Evolutionary conservation across 2,797 vertebrate genomes (phyloP).

Genomic region (Hephaestus fuliginosus): DNA sequence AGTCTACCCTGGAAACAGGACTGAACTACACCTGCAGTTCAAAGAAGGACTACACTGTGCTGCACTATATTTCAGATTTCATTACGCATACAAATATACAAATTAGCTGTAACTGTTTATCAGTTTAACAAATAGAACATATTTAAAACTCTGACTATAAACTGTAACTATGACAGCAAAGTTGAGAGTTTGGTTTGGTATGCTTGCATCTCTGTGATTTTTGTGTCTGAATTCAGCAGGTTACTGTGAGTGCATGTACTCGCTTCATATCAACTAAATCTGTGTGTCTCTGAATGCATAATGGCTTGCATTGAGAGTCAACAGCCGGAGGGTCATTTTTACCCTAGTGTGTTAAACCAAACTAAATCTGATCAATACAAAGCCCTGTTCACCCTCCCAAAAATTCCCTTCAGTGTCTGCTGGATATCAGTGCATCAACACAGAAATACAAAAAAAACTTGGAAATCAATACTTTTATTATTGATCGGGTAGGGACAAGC

Average conservation of each 20-base stretch:
- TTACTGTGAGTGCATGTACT: conserved; percentile 12
- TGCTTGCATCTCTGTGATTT: background rate
- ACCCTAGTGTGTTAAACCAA: conserved; percentile 38
- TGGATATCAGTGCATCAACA: background rate
- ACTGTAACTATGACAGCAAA: background rate
- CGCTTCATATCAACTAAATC: conserved; percentile 24
- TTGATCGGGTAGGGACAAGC: background rate
- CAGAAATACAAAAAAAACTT: conserved; percentile 1
- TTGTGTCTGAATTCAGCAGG: conserved; percentile 7
- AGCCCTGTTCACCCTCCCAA: conserved; percentile 31
- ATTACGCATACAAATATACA: no score
- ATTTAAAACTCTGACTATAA: background rate
- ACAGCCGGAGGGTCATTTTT: conserved; percentile 52
- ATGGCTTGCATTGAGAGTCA: conserved; percentile 55
- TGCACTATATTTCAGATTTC: background rate
- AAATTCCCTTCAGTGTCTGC: conserved; percentile 22
- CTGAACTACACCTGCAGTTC: background rate
- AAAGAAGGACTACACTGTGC: background rate
- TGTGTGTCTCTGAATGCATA: conserved; percentile 52
- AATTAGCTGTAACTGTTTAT: background rate
- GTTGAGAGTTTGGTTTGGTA: background rate
- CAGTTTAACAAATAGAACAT: background rate
- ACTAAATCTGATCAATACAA: conserved; percentile 62
- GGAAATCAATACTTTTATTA: conserved; percentile 22
- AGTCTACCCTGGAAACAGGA: background rate